A percentile compares a stretch with the other conserved stretches of the same genome.
These are phyloP conservation scores for Vanessa tameamea DNA, from an alignment of 1,140 invertebrate species.

Conservation along the genomic window DNA sequence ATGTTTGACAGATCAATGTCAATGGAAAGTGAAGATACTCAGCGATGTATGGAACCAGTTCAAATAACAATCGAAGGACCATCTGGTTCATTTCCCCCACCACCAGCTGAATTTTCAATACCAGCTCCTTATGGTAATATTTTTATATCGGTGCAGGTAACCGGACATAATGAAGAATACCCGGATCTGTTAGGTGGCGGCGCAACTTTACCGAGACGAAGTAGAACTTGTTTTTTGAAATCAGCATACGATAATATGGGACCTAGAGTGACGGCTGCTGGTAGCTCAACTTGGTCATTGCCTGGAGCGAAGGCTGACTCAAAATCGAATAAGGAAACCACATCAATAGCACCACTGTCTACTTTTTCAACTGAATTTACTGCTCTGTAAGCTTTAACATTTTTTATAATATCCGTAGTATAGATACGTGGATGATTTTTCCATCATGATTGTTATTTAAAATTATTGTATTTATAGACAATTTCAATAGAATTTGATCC, in stretches of 20 bases:
- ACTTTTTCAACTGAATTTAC: conserved; percentile 76
- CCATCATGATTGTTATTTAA: conserved; percentile 9
- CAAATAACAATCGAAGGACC: conserved; percentile 90
- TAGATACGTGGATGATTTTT: background rate
- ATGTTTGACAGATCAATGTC: conserved; percentile 78
- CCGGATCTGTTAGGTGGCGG: conserved; percentile 75
- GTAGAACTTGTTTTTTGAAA: conserved; percentile 69
- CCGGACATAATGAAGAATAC: conserved; percentile 78
- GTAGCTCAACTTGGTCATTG: conserved; percentile 90
- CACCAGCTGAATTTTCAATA: conserved; percentile 73
- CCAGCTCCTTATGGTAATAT: conserved; percentile 75
- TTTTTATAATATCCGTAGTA: conserved; percentile 22
- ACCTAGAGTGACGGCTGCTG: conserved; percentile 91
- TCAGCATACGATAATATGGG: conserved; percentile 93
- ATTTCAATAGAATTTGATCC: conserved; percentile 1
- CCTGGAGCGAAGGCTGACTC: conserved; percentile 81
- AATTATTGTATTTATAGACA: background rate
- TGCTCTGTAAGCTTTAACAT: conserved; percentile 56
- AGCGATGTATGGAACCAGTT: conserved; percentile 67
- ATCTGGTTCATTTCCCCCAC: conserved; percentile 72
- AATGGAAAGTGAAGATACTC: conserved; percentile 66
- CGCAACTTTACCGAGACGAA: conserved; percentile 60
- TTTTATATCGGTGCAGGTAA: conserved; percentile 76
- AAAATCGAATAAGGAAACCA: conserved; percentile 48
- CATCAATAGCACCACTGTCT: conserved; percentile 53